These are phyloP conservation scores for Tanypteryx hageni DNA, from an alignment of 2,888 invertebrate species.

Conservation along the genomic window DNA sequence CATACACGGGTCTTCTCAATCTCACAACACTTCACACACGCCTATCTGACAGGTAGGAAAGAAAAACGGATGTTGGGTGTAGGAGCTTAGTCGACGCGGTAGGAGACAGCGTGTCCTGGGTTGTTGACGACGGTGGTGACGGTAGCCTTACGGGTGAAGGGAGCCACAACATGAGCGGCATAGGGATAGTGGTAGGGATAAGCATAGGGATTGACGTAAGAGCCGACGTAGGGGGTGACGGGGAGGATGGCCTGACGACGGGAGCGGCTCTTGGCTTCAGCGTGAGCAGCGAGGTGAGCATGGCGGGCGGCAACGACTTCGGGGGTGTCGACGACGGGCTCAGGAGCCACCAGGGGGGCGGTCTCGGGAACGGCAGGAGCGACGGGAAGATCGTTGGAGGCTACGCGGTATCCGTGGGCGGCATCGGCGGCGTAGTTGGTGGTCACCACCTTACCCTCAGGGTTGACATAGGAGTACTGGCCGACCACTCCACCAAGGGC, in stretches of 20 bases:
- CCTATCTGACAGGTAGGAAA: constrained; percentile 12
- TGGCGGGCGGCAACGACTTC: constrained; percentile 75
- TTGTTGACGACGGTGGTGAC: constrained; percentile 74
- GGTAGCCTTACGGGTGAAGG: constrained; percentile 71
- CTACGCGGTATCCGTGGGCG: constrained; percentile 74
- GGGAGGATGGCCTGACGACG: constrained; percentile 66
- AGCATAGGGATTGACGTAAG: constrained; percentile 66
- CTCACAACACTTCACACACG: constrained; percentile 41
- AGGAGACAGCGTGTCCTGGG: constrained; percentile 75
- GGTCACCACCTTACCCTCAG: constrained; percentile 73
- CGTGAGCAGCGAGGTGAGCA: constrained; percentile 73
- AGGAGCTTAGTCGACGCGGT: constrained; percentile 73
- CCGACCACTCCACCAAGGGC: constrained; percentile 75
- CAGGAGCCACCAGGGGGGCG: constrained; percentile 65
- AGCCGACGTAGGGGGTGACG: constrained; percentile 46
- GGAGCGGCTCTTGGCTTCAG: constrained; percentile 72
- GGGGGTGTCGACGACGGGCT: constrained; percentile 70
- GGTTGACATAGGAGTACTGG: constrained; percentile 75
- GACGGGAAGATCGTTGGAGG: constrained; percentile 74
- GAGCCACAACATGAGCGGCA: constrained; percentile 68
- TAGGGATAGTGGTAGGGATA: constrained; percentile 68
- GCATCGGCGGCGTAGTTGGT: constrained; percentile 76
- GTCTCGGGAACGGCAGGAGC: constrained; percentile 70
- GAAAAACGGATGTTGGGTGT: constrained; percentile 26
- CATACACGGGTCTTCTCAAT: constrained; percentile 53